phyloP scores from a whole-genome alignment of 2,113 vertebrate genomes.

The Opisthocomus hoazin region DNA sequence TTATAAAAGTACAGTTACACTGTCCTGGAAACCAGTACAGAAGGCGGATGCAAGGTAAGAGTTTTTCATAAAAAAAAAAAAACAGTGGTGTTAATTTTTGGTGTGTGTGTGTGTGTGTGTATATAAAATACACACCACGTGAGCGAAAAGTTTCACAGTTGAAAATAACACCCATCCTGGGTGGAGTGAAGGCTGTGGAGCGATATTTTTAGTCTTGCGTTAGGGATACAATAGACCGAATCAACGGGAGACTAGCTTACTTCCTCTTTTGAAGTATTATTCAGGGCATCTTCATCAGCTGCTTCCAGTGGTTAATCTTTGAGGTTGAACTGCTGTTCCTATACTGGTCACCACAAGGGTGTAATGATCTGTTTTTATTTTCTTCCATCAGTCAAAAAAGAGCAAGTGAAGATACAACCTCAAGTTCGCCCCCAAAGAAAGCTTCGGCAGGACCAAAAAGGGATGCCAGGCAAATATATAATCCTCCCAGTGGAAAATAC shows the following conservation, averaged over 20 bases:
- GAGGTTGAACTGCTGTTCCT: background rate
- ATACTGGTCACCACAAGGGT: background rate
- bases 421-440: constrained; percentile 84
- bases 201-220: background rate
- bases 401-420: constrained; percentile 80
- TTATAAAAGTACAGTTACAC: constrained; percentile 95
- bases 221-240: background rate
- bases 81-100: background rate
- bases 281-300: background rate
- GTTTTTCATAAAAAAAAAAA: background rate
- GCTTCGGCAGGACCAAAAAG: constrained; percentile 85
- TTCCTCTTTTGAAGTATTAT: background rate
- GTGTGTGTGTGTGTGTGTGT: background rate
- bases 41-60: constrained; percentile 85
- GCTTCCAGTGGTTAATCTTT: background rate
- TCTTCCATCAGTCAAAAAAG: constrained; percentile 83
- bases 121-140: background rate
- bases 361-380: background rate
- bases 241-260: background rate
- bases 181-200: background rate
- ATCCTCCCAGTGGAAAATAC: constrained; percentile 97
- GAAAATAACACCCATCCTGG: background rate
- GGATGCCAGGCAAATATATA: constrained; percentile 96
- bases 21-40: constrained; percentile 98
- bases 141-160: background rate